These are phyloP conservation scores for Catocala fraxini DNA, from an alignment of 2,888 invertebrate genomes.

Conservation along the genomic window DNA sequence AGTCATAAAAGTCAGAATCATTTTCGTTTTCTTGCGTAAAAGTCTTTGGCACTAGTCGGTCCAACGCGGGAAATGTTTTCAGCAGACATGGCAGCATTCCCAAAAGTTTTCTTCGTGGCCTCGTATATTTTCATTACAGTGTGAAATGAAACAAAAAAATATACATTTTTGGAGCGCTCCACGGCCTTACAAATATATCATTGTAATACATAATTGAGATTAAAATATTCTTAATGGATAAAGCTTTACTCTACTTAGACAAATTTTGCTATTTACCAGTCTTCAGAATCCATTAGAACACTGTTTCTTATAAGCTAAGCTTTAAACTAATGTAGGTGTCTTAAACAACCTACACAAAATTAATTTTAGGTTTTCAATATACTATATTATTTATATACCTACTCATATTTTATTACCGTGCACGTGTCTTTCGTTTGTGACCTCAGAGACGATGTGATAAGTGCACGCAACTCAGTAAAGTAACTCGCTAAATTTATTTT, in stretches of 20 bases:
- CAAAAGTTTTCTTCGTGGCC: constrained; percentile 59
- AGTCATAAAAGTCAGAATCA: constrained; percentile 35
- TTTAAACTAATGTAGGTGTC: not conserved
- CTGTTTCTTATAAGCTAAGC: constrained; percentile 2
- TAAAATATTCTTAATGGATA: constrained; percentile 53
- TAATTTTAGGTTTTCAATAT: no score
- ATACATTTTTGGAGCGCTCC: constrained; percentile 46
- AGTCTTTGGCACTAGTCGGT: constrained; percentile 50
- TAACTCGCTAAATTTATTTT: no score
- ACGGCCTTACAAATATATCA: constrained; percentile 60
- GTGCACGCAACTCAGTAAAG: no score
- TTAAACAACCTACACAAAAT: no score
- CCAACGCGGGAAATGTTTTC: constrained; percentile 40
- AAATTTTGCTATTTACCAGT: constrained; percentile 1
- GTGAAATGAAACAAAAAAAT: constrained; percentile 58
- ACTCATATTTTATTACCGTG: no score
- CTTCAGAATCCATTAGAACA: not conserved
- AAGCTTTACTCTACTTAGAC: constrained; percentile 14
- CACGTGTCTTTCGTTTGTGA: no score
- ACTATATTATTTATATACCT: no score
- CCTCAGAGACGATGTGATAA: no score
- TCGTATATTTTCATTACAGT: constrained; percentile 69
- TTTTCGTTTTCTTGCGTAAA: constrained; percentile 37
- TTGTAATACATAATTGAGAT: constrained; percentile 67
- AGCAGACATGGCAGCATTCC: constrained; percentile 60